Percentiles rank a stretch among this genome's conserved stretches.
These are phyloP conservation scores for Tenodera sinensis DNA, from an alignment of 2,888 invertebrate genomes.

Conservation along the genomic window DNA sequence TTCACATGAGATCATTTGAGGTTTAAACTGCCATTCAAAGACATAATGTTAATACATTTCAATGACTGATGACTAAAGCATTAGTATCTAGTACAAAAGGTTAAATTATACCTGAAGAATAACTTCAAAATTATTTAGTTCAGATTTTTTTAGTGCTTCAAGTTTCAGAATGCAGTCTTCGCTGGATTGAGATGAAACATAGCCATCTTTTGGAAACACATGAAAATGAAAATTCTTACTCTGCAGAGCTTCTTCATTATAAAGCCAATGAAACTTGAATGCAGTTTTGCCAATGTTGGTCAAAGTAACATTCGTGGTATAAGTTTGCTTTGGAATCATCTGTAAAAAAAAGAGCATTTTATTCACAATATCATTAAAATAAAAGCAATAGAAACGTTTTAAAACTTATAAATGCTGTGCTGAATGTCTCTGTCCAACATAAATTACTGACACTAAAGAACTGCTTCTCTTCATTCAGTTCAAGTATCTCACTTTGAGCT, in stretches of 20 bases:
- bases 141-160: constrained; percentile 33
- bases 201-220: constrained; percentile 30
- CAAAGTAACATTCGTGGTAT: constrained; percentile 39
- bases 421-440: no score
- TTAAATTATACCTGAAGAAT: constrained; percentile 35
- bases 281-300: constrained; percentile 42
- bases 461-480: no score
- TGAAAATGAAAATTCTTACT: constrained; percentile 21
- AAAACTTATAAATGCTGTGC: no score
- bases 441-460: no score
- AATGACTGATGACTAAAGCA: no score
- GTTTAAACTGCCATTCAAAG: no score
- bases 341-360: constrained; percentile 30
- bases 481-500: no score
- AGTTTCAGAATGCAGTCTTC: constrained; percentile 34
- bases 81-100: neutral
- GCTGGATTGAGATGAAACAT: constrained; percentile 32
- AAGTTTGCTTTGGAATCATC: constrained; percentile 39
- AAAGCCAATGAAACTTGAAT: constrained; percentile 43
- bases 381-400: neutral
- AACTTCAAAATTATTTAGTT: constrained; percentile 35
- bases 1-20: no score
- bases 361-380: neutral
- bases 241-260: constrained; percentile 35
- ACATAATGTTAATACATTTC: no score